Percentiles rank a stretch among this genome's conserved stretches.
phyloP scores from a whole-genome alignment of 2,113 vertebrate species.

The Herpetotheres cachinnans region DNA sequence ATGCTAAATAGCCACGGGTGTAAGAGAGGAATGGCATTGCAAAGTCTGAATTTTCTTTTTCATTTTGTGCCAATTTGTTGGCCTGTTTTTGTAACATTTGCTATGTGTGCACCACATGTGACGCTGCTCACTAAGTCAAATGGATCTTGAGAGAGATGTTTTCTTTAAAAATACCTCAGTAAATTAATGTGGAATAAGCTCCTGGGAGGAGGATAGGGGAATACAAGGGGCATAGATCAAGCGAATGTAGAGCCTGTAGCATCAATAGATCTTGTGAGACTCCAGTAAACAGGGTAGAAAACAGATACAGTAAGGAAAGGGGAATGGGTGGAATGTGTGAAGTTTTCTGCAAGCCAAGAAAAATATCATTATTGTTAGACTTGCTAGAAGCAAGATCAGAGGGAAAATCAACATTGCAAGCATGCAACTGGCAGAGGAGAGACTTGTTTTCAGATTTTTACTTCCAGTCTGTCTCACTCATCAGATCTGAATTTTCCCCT shows the following conservation, averaged over 20 bases:
- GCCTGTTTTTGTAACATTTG: background rate
- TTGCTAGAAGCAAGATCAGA: background rate
- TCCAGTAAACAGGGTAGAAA: background rate
- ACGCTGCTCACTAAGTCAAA: background rate
- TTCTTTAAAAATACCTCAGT: background rate
- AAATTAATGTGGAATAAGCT: background rate
- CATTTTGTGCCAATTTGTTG: background rate
- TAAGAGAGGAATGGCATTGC: background rate
- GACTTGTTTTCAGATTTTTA: background rate
- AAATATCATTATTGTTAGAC: background rate
- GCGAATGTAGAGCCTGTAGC: background rate
- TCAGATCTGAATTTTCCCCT: background rate
- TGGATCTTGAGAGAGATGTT: background rate
- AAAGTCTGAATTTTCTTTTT: background rate
- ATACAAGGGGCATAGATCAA: background rate
- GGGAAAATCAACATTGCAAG: background rate
- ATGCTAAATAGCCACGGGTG: background rate
- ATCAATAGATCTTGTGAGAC: background rate
- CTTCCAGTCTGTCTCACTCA: background rate
- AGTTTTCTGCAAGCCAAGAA: background rate
- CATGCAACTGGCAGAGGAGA: background rate
- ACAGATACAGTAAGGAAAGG: background rate
- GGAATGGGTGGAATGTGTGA: background rate
- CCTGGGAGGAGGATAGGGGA: background rate
- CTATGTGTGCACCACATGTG: background rate